Evolutionary conservation across 2,888 invertebrate genomes (phyloP), one percentile per base, ranked within the genome.

Genomic region (Tetramorium bicarinatum): DNA sequence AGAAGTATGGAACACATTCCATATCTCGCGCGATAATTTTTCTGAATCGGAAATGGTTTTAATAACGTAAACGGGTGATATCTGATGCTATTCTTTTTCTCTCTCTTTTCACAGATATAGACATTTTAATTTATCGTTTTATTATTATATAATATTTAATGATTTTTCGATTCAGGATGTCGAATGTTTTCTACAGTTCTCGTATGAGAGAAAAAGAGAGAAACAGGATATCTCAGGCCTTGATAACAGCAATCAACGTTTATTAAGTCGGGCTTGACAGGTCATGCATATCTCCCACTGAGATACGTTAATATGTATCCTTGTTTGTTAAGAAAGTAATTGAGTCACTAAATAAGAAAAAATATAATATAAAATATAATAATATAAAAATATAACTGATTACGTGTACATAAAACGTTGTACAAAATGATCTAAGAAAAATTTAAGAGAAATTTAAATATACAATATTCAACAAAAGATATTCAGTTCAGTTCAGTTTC

Each of bases 161-260:
- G 44, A 44, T 41, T 38, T 15, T 21, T 38, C 21, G 1, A 41
- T n/a, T 38, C 13, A 18, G 4, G n/a, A 71, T 54, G 7, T 38
- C 9, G 8, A 71, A 21, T 38, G n/a, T 38, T 54, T 54, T 7
- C 15, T 21, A 29, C 29, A 29, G 4, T 29, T 56, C 56, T 47
- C 15, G 0, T 18, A 13, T 0, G 9, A 72, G 11, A 41, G 21
- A 59, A 18, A 74, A 56, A 56, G 44, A 47, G 47, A 75, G 9
- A 64, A 7, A 38, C 3, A 15, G 18, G 0, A n/a, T 44, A 44
- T 61, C 8, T 49, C 18, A 18, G 2, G 1, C 18, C 34, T 0
- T 54, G 38, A 66, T 67, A 77, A 54, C 9, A 25, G 18, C n/a
- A 67, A 67, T 77, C 76, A 66, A 4, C 13, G 25, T n/a, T 67